Conservation (phyloP, 2,113 vertebrate species). For the Eublepharis macularius region DNA sequence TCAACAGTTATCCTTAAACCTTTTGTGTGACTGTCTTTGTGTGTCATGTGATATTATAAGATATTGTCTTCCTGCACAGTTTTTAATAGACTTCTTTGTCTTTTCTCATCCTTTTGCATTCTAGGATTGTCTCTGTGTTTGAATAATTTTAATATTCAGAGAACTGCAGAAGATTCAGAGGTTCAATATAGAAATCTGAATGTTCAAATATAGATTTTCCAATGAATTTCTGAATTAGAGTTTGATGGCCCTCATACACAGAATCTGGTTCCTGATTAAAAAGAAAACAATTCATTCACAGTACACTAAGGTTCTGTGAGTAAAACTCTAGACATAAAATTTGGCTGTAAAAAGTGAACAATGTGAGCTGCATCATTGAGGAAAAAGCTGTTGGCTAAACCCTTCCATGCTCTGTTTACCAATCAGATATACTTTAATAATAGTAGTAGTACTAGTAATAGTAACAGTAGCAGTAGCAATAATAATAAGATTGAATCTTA, state of each 20-base stretch:
- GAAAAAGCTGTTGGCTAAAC: too few relatives aligned
- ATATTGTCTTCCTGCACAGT: background rate
- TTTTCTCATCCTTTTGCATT: background rate
- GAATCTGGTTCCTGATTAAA: background rate
- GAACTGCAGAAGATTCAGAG: background rate
- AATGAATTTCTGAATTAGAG: background rate
- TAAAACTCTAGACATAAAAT: background rate
- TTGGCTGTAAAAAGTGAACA: too few relatives aligned
- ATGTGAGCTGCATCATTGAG: too few relatives aligned
- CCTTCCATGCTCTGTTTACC: too few relatives aligned
- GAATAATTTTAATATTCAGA: background rate
- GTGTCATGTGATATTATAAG: background rate
- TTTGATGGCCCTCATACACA: background rate
- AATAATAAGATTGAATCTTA: background rate
- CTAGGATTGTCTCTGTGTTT: background rate
- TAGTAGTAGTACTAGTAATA: too few relatives aligned
- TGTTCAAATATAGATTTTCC: background rate
- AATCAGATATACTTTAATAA: too few relatives aligned
- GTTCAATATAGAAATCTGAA: background rate
- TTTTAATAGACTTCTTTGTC: background rate
- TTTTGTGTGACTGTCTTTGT: background rate
- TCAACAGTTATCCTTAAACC: constrained; percentile 24
- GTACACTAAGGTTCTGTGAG: too few relatives aligned
- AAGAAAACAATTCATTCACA: background rate
- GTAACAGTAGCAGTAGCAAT: too few relatives aligned